A percentile compares a stretch with the other conserved stretches of the same genome.
Evolutionary conservation across 2,797 vertebrate species (phyloP).

Genomic region (Knipowitschia caucasica): DNA sequence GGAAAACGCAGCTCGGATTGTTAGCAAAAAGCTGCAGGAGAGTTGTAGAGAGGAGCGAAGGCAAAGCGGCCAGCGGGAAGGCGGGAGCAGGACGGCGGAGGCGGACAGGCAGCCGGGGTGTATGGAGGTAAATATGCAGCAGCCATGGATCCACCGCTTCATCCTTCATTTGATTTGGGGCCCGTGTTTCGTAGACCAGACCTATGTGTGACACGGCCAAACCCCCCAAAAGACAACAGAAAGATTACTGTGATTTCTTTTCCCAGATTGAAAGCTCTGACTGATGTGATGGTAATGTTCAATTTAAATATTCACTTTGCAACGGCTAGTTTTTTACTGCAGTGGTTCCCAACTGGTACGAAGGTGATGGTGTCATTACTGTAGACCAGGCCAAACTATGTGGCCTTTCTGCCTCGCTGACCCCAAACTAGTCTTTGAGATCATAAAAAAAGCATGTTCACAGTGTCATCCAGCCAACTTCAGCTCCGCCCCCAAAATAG

Average conservation of each 20-base stretch:
- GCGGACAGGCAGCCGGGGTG: conserved; percentile 82
- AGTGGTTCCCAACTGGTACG: conserved; percentile 9
- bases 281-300: conserved; percentile 68
- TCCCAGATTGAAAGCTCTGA: conserved; percentile 69
- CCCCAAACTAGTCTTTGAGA: too few relatives aligned
- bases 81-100: conserved; percentile 45
- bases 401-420: too few relatives aligned
- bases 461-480: too few relatives aligned
- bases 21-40: conserved; percentile 93
- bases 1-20: conserved; percentile 89
- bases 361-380: neutral
- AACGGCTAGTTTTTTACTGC: conserved; percentile 8
- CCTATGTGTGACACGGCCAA: conserved; percentile 32
- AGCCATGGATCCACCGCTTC: conserved; percentile 45
- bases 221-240: conserved; percentile 14
- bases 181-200: conserved; percentile 50
- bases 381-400: too few relatives aligned
- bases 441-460: too few relatives aligned
- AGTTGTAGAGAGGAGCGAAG: conserved; percentile 85
- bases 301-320: conserved; percentile 44
- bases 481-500: too few relatives aligned
- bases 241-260: conserved; percentile 37
- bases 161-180: conserved; percentile 52
- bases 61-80: conserved; percentile 70
- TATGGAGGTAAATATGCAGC: conserved; percentile 88